A percentile compares a stretch with the other conserved stretches of the same genome.
Conservation (phyloP, 2,797 vertebrate genomes). For the Octomys mimax region DNA sequence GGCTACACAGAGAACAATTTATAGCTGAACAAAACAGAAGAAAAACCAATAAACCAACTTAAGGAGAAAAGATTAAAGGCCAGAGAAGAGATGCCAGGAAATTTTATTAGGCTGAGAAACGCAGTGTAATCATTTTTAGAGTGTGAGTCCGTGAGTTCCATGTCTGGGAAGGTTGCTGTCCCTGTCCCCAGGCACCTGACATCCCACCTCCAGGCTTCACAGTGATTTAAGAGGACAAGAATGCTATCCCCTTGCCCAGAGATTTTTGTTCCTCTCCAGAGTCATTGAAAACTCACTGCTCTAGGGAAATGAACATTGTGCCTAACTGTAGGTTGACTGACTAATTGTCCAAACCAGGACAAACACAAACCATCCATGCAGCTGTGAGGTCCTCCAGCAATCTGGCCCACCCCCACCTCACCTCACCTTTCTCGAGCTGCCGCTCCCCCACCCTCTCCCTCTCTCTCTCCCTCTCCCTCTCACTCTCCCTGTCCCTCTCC, state of each 20-base stretch:
- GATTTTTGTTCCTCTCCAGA: background rate
- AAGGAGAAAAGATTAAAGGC: background rate
- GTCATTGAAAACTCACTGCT: background rate
- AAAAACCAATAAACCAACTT: background rate
- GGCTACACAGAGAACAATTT: background rate
- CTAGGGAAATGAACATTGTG: background rate
- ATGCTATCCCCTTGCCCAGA: background rate
- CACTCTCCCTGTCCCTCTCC: no score
- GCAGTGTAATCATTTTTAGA: background rate
- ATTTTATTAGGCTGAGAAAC: background rate
- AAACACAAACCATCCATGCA: background rate
- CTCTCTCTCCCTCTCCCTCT: no score
- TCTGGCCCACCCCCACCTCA: background rate
- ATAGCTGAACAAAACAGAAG: slow-evolving; percentile 26
- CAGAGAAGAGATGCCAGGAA: slow-evolving; percentile 11
- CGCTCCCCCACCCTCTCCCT: background rate
- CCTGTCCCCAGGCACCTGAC: background rate
- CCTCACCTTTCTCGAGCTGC: no score
- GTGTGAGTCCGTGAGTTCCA: background rate
- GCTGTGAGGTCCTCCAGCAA: no score
- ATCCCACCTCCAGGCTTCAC: background rate
- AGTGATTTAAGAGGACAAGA: background rate
- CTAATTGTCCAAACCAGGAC: background rate
- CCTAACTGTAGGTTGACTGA: background rate
- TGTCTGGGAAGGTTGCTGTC: background rate